Conservation (phyloP, 53 echinoderm and acorn worm species). For the Paelopatides confundens region DNA sequence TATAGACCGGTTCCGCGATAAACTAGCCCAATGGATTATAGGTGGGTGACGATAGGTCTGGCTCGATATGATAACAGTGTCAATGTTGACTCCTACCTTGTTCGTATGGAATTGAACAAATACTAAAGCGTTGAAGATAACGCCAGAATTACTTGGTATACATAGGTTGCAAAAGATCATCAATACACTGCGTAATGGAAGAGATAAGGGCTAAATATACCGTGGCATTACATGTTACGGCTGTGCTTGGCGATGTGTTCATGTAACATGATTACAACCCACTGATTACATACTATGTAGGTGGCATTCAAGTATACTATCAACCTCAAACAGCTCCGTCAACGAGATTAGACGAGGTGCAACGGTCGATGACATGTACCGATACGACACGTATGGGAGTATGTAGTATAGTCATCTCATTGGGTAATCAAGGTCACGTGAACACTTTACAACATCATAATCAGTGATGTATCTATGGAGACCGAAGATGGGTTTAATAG, state of each 20-base stretch:
- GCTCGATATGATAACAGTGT: conserved; percentile 34
- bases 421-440: too few relatives aligned
- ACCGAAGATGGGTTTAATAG: too few relatives aligned
- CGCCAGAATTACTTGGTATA: neutral
- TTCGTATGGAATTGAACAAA: conserved; percentile 32
- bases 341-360: neutral
- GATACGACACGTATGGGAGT: too few relatives aligned
- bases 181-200: neutral
- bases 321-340: neutral
- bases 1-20: conserved; percentile 27
- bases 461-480: too few relatives aligned
- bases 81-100: conserved; percentile 41
- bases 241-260: too few relatives aligned
- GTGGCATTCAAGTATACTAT: neutral
- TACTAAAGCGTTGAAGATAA: conserved; percentile 5
- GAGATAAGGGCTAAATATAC: too few relatives aligned
- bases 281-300: neutral
- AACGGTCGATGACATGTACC: neutral
- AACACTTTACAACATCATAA: too few relatives aligned
- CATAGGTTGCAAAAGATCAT: neutral
- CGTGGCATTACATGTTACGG: too few relatives aligned
- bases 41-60: conserved; percentile 42
- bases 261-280: too few relatives aligned
- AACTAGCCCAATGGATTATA: conserved; percentile 31
- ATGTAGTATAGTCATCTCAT: too few relatives aligned